Evolutionary conservation across 2,113 vertebrate species (phyloP).

Genomic region (Nerophis lumbriciformis): DNA sequence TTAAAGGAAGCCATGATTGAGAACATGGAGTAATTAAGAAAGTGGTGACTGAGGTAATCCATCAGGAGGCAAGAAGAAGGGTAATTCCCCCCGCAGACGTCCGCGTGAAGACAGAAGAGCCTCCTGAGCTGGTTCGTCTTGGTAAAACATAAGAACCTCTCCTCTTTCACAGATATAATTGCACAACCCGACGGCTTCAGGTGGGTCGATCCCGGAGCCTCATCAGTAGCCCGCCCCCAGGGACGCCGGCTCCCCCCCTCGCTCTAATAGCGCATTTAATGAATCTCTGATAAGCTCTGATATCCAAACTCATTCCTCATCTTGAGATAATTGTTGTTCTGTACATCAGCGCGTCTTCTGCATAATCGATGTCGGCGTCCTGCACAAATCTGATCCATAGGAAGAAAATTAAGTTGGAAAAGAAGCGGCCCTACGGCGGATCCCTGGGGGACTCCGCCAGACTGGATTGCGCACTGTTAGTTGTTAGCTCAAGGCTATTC

Average conservation of each 20-base stretch:
- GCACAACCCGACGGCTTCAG: no score
- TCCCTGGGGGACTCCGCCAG: neutral
- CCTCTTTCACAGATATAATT: no score
- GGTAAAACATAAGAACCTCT: no score
- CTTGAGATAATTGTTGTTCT: neutral
- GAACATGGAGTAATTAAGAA: neutral
- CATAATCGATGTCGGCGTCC: neutral
- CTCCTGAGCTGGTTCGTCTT: neutral
- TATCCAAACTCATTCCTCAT: neutral
- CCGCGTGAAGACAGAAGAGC: neutral
- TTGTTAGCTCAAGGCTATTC: no score
- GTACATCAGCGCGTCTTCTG: neutral
- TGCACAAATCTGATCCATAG: neutral
- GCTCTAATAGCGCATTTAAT: no score
- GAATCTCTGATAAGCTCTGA: neutral
- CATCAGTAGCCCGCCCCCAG: no score
- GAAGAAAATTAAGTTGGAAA: neutral
- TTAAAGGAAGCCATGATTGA: slow-evolving; percentile 7
- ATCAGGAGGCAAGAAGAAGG: neutral
- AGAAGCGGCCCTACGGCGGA: neutral
- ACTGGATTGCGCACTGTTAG: neutral
- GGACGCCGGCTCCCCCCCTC: neutral
- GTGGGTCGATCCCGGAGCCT: neutral
- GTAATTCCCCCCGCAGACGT: neutral
- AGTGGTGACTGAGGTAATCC: neutral